A percentile compares a stretch with the other conserved stretches of the same genome.
Conservation (phyloP, 2,113 vertebrate species). For the Phyllostomus discolor region DNA sequence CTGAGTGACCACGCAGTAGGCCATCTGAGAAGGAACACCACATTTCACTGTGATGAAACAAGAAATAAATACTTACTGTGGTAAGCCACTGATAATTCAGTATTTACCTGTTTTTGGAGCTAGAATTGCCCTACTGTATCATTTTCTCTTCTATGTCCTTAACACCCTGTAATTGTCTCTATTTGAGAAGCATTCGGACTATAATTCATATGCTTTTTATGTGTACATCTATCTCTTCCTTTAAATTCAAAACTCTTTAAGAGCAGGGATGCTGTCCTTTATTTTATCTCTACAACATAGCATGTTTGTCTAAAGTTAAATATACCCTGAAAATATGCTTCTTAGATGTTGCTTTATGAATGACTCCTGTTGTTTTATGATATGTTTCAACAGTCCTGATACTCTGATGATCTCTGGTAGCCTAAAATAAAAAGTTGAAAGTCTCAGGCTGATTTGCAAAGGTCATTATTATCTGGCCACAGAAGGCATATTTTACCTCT, state of each 20-base stretch:
- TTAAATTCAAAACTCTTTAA: not conserved
- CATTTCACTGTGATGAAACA: not conserved
- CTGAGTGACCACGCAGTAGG: not conserved
- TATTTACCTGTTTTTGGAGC: not conserved
- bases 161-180: not conserved
- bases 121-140: not conserved
- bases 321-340: not conserved
- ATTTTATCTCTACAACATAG: not conserved
- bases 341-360: not conserved
- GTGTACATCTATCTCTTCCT: not conserved
- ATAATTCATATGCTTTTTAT: not conserved
- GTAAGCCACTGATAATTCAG: not conserved
- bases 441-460: not conserved
- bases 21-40: not conserved
- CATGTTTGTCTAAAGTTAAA: not conserved
- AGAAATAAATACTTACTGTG: not conserved
- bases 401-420: not conserved
- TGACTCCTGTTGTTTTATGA: not conserved
- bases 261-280: not conserved
- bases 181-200: not conserved
- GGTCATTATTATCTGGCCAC: not conserved
- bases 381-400: not conserved
- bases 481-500: not conserved
- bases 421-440: not conserved
- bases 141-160: not conserved